Evolutionary conservation across 2,113 vertebrate species (phyloP).

Genomic region (Tiliqua scincoides): DNA sequence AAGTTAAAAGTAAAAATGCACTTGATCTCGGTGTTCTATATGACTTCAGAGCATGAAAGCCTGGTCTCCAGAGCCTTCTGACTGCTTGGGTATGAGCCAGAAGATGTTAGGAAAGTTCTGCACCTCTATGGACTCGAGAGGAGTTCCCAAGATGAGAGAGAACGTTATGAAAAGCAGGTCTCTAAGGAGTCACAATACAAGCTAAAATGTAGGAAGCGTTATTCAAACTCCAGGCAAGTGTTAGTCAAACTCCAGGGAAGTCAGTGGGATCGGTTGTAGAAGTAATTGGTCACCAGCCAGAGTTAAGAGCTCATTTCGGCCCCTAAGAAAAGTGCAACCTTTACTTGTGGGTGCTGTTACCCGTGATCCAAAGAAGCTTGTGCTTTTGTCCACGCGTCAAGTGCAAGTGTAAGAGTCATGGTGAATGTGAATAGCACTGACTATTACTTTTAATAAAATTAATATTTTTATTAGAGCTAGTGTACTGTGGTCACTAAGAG

Average conservation of each 20-base stretch:
- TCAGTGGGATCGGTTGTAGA: slow-evolving; percentile 19
- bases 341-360: neutral
- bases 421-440: neutral
- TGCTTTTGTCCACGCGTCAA: neutral
- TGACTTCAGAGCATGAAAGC: neutral
- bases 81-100: neutral
- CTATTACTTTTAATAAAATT: no score
- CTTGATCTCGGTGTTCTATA: slow-evolving; percentile 1
- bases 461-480: no score
- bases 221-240: neutral
- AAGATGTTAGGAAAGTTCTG: slow-evolving; percentile 13
- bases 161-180: slow-evolving; percentile 29
- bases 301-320: neutral
- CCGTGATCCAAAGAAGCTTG: neutral
- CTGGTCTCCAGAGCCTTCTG: slow-evolving; percentile 8
- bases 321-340: neutral
- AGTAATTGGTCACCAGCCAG: neutral
- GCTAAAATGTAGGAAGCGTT: slow-evolving; percentile 29
- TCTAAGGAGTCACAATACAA: slow-evolving; percentile 23
- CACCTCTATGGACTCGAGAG: slow-evolving; percentile 1
- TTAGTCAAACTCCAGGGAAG: slow-evolving; percentile 27
- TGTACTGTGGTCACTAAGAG: no score
- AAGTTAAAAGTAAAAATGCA: neutral
- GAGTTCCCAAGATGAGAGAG: slow-evolving; percentile 23
- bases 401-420: neutral